phyloP scores from a whole-genome alignment of 2,113 vertebrate genomes.

The Trichomycterus rosablanca region DNA sequence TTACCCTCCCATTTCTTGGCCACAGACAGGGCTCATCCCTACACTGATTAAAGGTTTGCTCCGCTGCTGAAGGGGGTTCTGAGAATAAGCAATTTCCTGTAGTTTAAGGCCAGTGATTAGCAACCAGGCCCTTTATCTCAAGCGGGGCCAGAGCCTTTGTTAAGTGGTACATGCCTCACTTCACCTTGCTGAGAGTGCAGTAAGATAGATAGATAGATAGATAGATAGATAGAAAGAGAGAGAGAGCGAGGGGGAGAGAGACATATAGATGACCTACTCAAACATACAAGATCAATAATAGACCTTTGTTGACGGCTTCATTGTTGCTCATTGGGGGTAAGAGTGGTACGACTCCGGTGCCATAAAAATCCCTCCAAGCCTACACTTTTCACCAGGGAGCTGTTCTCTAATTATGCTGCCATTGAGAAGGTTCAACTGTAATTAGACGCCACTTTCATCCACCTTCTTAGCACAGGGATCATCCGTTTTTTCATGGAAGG shows the following conservation, averaged over 20 bases:
- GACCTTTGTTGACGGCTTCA: conserved; percentile 54
- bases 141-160: conserved; percentile 58
- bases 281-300: conserved; percentile 62
- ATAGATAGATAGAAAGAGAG: conserved; percentile 41
- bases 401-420: conserved; percentile 58
- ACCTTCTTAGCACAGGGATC: conserved; percentile 57
- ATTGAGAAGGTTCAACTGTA: conserved; percentile 54
- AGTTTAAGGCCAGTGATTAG: conserved; percentile 67
- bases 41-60: conserved; percentile 50
- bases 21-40: conserved; percentile 44
- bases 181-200: conserved; percentile 46
- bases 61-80: conserved; percentile 52
- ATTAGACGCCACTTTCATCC: conserved; percentile 52
- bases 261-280: conserved; percentile 52
- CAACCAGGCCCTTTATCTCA: conserved; percentile 56
- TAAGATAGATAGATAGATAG: conserved; percentile 46
- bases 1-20: conserved; percentile 36
- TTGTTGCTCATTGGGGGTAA: conserved; percentile 55
- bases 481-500: conserved; percentile 32
- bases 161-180: conserved; percentile 58
- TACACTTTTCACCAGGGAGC: conserved; percentile 48
- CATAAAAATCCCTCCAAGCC: conserved; percentile 60
- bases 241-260: conserved; percentile 48
- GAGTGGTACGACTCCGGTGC: conserved; percentile 53
- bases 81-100: conserved; percentile 64